phyloP scores from a whole-genome alignment of 1,140 invertebrate genomes.

The Pseudomyrmex concolor region DNA sequence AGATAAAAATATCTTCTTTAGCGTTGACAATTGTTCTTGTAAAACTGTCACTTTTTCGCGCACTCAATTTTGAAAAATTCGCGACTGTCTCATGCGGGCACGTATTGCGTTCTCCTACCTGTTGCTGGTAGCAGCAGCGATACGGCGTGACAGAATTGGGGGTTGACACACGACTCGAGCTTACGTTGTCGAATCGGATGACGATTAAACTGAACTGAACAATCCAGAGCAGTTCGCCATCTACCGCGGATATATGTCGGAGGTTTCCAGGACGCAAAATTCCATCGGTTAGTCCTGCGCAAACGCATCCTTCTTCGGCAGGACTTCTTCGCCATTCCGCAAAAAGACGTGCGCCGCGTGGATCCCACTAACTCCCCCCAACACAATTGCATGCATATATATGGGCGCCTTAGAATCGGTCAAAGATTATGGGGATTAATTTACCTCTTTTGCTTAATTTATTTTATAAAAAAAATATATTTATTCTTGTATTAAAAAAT shows the following conservation, averaged over 20 bases:
- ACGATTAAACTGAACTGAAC: slow-evolving; percentile 64
- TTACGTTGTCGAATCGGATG: slow-evolving; percentile 63
- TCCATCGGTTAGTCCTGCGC: slow-evolving; percentile 67
- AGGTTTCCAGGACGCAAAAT: slow-evolving; percentile 60
- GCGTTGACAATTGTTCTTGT: neutral
- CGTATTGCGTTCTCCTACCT: slow-evolving; percentile 63
- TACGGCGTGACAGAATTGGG: slow-evolving; percentile 34
- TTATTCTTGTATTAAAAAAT: neutral
- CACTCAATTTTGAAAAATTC: slow-evolving; percentile 46
- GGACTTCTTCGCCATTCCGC: slow-evolving; percentile 59
- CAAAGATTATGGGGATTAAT: neutral
- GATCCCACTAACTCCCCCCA: neutral
- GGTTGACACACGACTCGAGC: slow-evolving; percentile 21
- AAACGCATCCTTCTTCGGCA: slow-evolving; percentile 64
- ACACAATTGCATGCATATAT: slow-evolving; percentile 36
- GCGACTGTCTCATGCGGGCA: slow-evolving; percentile 4
- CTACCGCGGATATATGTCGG: slow-evolving; percentile 64
- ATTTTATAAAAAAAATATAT: neutral
- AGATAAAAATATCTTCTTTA: neutral
- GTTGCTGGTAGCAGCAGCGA: slow-evolving; percentile 61
- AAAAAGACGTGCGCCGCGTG: slow-evolving; percentile 41
- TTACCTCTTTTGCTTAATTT: too few relatives aligned
- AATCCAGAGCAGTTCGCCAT: slow-evolving; percentile 59
- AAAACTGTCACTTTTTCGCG: slow-evolving; percentile 24
- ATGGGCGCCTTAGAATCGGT: neutral